These are phyloP conservation scores for Ailuropoda melanoleuca DNA, from an alignment of 2,113 vertebrate genomes.

Conservation along the genomic window DNA sequence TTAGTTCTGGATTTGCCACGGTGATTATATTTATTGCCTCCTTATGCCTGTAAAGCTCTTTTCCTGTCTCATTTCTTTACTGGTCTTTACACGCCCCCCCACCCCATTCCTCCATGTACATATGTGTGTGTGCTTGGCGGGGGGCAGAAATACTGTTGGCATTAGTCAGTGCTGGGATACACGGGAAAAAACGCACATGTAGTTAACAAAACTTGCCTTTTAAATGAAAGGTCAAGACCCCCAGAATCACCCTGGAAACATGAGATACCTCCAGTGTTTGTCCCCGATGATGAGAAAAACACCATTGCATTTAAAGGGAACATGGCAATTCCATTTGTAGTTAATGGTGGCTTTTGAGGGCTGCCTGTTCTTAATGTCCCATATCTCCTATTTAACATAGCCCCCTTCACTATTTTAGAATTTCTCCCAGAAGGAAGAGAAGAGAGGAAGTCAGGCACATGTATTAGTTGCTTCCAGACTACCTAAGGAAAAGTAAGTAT, in stretches of 20 bases:
- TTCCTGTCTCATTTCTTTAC: not conserved
- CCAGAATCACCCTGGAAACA: not conserved
- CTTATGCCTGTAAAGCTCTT: not conserved
- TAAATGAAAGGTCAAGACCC: not conserved
- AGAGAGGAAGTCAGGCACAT: not conserved
- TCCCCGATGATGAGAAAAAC: slow-evolving; percentile 24
- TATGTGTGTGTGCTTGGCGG: not conserved
- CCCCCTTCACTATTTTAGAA: not conserved
- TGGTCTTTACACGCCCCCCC: not conserved
- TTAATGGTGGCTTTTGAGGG: not conserved
- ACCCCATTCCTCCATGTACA: not conserved
- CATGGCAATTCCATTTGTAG: not conserved
- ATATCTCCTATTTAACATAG: not conserved
- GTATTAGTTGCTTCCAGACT: not conserved
- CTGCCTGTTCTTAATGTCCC: not conserved
- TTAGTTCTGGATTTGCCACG: not conserved
- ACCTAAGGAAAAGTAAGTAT: not conserved
- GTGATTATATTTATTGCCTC: not conserved
- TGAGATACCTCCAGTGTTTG: not conserved
- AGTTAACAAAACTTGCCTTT: not conserved
- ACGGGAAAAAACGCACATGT: not conserved
- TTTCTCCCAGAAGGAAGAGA: slow-evolving; percentile 1
- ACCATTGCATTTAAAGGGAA: not conserved
- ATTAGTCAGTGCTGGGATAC: not conserved
- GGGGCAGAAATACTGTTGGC: not conserved